Percentiles rank a stretch among this genome's conserved stretches.
Evolutionary conservation across 2,113 vertebrate species (phyloP).

Genomic region (Peromyscus leucopus): DNA sequence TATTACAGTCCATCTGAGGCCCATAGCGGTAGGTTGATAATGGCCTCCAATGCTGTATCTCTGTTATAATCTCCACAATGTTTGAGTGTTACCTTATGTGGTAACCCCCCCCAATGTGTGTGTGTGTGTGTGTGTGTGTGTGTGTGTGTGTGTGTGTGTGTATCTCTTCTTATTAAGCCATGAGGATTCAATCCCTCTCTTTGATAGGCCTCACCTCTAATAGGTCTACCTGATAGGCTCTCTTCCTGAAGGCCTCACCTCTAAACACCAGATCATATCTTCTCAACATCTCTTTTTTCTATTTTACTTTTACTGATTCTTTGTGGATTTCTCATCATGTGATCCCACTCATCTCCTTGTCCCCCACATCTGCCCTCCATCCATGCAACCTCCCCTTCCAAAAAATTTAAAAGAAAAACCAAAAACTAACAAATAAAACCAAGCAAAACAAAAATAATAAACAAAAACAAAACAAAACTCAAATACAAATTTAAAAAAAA

Average conservation of each 20-base stretch:
- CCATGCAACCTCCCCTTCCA: too few species aligned
- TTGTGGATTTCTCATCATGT: too few species aligned
- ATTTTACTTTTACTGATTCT: too few species aligned
- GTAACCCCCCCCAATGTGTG: background rate
- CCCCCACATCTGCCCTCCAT: too few species aligned
- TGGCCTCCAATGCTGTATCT: background rate
- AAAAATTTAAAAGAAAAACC: too few species aligned
- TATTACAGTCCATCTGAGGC: background rate
- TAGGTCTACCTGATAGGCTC: background rate
- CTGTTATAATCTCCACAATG: background rate
- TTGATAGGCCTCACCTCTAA: background rate
- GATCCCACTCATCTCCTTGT: too few species aligned
- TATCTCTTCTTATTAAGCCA: background rate
- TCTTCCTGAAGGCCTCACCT: background rate
- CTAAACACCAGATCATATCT: background rate
- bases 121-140: background rate
- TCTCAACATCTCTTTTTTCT: too few species aligned
- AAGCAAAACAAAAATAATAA: too few species aligned
- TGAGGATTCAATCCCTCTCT: background rate
- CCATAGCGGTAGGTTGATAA: background rate
- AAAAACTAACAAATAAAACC: too few species aligned
- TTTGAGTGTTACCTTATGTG: background rate
- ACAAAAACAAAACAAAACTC: too few species aligned
- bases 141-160: background rate
- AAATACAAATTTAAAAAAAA: too few species aligned